These are phyloP conservation scores for Podiceps cristatus DNA, from an alignment of 2,113 vertebrate genomes.

Conservation along the genomic window DNA sequence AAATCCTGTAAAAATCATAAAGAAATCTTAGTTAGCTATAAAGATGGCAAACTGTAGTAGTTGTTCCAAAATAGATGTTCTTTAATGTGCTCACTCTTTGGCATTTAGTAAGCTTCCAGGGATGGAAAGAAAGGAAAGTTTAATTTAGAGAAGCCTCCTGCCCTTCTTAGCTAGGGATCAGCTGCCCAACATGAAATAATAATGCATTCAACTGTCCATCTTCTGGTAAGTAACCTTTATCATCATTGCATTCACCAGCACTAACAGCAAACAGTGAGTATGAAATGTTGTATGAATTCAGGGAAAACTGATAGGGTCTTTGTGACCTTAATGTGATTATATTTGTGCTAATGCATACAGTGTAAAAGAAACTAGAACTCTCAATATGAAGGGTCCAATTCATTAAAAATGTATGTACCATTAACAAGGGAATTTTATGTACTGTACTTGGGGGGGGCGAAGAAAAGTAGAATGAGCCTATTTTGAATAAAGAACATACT, in stretches of 20 bases:
- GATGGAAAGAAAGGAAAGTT: slow-evolving; percentile 68
- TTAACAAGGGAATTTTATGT: slow-evolving; percentile 57
- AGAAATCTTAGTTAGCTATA: neutral
- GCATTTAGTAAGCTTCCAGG: slow-evolving; percentile 72
- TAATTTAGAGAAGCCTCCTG: slow-evolving; percentile 73
- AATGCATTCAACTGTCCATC: slow-evolving; percentile 74
- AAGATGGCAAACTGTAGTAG: slow-evolving; percentile 4
- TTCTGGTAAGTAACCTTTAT: slow-evolving; percentile 75
- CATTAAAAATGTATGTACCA: slow-evolving; percentile 75
- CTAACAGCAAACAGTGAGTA: slow-evolving; percentile 52
- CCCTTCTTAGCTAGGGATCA: slow-evolving; percentile 72
- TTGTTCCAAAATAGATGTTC: slow-evolving; percentile 21
- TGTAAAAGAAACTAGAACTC: slow-evolving; percentile 59
- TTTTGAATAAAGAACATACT: slow-evolving; percentile 31
- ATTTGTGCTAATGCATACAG: slow-evolving; percentile 71
- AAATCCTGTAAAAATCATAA: neutral
- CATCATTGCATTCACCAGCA: slow-evolving; percentile 40
- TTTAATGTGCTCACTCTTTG: slow-evolving; percentile 36
- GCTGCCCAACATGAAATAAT: slow-evolving; percentile 77
- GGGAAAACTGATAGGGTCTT: slow-evolving; percentile 50
- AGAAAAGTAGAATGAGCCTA: slow-evolving; percentile 36
- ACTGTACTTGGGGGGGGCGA: neutral
- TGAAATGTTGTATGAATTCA: slow-evolving; percentile 60
- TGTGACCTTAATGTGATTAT: slow-evolving; percentile 76
- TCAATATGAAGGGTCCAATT: slow-evolving; percentile 51